These are phyloP conservation scores for Pogonus chalceus DNA, from an alignment of 1,140 invertebrate genomes.

Conservation along the genomic window DNA sequence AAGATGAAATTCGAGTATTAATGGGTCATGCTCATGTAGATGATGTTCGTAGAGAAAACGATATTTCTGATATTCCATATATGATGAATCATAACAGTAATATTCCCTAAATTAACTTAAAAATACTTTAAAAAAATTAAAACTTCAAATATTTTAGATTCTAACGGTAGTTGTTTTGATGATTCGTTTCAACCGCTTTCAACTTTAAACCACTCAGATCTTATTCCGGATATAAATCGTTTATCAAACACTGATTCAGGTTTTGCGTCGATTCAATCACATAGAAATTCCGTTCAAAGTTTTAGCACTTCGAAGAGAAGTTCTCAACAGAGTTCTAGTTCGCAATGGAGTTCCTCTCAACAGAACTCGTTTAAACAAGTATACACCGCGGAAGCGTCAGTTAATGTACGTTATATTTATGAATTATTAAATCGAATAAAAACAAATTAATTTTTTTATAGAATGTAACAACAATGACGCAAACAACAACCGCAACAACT, in stretches of 20 bases:
- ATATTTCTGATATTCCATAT: conserved; percentile 27
- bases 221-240: conserved; percentile 17
- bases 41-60: conserved; percentile 36
- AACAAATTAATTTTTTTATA: too few species aligned
- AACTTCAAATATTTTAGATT: neutral
- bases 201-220: neutral
- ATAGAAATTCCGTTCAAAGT: conserved; percentile 47
- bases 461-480: neutral
- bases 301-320: conserved; percentile 48
- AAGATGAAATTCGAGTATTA: conserved; percentile 55
- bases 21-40: conserved; percentile 39
- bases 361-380: conserved; percentile 9
- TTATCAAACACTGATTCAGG: conserved; percentile 49
- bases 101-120: neutral
- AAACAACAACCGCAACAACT: conserved; percentile 8
- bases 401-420: too few species aligned
- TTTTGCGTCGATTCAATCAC: conserved; percentile 61
- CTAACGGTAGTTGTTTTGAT: neutral
- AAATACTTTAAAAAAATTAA: too few species aligned
- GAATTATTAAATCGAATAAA: too few species aligned
- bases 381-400: too few species aligned
- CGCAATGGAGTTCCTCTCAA: conserved; percentile 34
- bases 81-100: neutral
- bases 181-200: neutral
- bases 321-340: conserved; percentile 44